phyloP scores from a whole-genome alignment of 2,888 invertebrate genomes.

The Malthinus flaveolus region DNA sequence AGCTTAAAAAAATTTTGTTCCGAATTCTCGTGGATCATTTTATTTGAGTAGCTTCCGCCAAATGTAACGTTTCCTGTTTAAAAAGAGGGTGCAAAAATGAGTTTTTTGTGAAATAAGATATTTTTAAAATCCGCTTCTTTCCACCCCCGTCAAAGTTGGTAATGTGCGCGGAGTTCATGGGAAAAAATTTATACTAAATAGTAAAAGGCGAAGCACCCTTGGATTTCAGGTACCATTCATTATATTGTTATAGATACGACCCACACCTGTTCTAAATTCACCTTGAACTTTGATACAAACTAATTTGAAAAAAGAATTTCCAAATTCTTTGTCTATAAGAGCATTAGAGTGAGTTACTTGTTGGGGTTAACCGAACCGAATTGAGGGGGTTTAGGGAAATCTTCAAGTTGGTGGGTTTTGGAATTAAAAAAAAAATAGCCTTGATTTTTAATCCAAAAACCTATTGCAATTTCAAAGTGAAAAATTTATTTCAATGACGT shows the following conservation, averaged over 20 bases:
- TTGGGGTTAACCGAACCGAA: neutral
- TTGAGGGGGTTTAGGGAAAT: too few species aligned
- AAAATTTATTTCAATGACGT: neutral
- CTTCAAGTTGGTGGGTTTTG: too few species aligned
- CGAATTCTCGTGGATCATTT: conserved; percentile 16
- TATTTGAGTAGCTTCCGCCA: conserved; percentile 37
- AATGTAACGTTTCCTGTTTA: conserved; percentile 44
- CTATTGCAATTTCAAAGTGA: too few species aligned
- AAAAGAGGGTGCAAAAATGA: conserved; percentile 48
- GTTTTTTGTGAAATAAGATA: conserved; percentile 49
- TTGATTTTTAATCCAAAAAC: too few species aligned
- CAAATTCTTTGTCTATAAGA: conserved; percentile 13
- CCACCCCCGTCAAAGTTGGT: conserved; percentile 30
- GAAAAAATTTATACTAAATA: conserved; percentile 34
- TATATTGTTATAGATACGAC: conserved; percentile 28
- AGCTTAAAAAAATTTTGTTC: conserved; percentile 8
- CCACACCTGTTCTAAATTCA: conserved; percentile 39
- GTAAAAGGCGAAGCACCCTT: conserved; percentile 8
- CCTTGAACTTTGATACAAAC: conserved; percentile 35
- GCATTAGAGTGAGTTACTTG: conserved; percentile 6
- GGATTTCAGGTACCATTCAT: conserved; percentile 26
- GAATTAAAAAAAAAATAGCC: too few species aligned
- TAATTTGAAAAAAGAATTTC: conserved; percentile 19
- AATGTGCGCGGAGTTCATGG: conserved; percentile 30
- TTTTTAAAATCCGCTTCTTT: conserved; percentile 40